Conservation (phyloP, 2,113 vertebrate species). For the Melanerpes formicivorus region DNA sequence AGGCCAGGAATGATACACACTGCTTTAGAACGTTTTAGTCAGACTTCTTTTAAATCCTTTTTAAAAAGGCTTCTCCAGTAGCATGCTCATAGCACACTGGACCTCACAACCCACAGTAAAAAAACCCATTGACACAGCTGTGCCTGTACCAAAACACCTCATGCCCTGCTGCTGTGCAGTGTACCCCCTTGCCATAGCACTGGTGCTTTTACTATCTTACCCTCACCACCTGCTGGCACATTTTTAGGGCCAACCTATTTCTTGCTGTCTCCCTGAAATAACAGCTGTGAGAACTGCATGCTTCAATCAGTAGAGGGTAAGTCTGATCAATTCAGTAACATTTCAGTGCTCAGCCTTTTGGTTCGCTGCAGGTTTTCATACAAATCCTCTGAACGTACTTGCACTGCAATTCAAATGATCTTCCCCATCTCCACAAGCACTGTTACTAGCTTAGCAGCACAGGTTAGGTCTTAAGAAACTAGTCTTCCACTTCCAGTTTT, state of each 20-base stretch:
- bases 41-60: background rate
- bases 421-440: background rate
- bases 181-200: no score
- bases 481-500: background rate
- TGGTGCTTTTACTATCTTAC: background rate
- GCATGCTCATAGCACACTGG: background rate
- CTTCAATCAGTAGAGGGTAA: background rate
- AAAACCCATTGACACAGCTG: background rate
- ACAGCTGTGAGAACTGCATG: background rate
- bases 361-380: background rate
- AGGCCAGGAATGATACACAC: background rate
- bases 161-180: no score
- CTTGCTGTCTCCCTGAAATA: background rate
- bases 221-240: background rate
- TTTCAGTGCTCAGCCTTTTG: background rate
- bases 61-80: background rate
- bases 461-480: background rate
- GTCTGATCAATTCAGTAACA: background rate
- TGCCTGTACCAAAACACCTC: background rate
- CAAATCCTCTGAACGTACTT: background rate
- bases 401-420: background rate
- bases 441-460: background rate
- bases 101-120: background rate
- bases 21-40: background rate
- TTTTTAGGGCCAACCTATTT: background rate